Base-by-base conservation (phyloP, 2,113 vertebrate species). In the Callithrix jacchus region DNA sequence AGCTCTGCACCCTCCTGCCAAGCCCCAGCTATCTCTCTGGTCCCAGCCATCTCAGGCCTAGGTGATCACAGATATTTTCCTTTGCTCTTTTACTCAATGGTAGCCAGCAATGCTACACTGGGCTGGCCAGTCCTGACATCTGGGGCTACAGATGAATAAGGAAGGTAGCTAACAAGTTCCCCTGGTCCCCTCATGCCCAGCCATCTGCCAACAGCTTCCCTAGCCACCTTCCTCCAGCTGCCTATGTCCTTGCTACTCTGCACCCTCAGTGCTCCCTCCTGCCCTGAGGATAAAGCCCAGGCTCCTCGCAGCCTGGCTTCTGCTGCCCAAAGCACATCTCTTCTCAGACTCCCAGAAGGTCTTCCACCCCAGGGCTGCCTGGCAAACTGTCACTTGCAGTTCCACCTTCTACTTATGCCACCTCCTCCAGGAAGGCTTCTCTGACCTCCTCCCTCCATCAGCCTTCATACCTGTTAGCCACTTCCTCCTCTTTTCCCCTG, bases 401-500 rank as follows among this genome's bases (percentile, higher is more conserved):
- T n/a, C 13, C 52, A n/a, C 45, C 2, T 30, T 66, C 66, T 21
- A 4, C 32, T 52, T 73, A 2, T 2, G n/a, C 74, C 56, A 3
- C 47, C 77, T 79, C n/a, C 42, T 84, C 70, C 3, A 8, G 64
- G 68, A 86, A 87, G 71, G 23, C 82, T 45, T 56, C 66, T 76
- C 84, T 49, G 68, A 49, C 52, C 17, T 20, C 74, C 49, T 91
- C 20, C 3, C 32, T 70, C 70, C 32, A 30, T 23, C 68, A 18
- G 2, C 27, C 30, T 17, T 54, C 74, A 54, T 1, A 23, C 20
- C 30, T 18, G 4, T 70, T 6, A 30, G 2, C 0, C 54, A 30
- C 61, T 88, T 35, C 64, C 52, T 94, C 11, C 18, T 91, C 37
- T 87, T 89, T 76, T 17, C 89, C 37, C n/a, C 77, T 88, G 71